Evolutionary conservation across 1,140 invertebrate genomes (phyloP), one percentile per base, ranked within the genome.

Genomic region (Helicoverpa armigera): DNA sequence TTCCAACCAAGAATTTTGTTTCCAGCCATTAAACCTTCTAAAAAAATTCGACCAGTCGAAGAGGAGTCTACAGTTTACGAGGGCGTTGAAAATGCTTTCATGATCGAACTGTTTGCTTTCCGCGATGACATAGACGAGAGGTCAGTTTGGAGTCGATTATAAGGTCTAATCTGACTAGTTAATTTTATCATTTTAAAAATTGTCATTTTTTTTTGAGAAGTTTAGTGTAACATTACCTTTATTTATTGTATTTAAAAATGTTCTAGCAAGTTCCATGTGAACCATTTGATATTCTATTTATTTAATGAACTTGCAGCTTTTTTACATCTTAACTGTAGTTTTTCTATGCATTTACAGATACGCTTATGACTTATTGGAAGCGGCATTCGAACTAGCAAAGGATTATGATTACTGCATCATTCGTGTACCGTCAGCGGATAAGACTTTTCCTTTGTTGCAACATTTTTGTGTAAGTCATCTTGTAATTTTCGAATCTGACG

Each of bases 381-480:
- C 96, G n/a, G 96, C 96, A 4, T 97, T 97, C 90, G 96, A 97
- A 80, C 90, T 96, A 76, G 97, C 96, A 89, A 96, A 96, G 2
- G 92, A 96, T 48, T 90, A 95, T 54, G 96, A 97, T 56, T 97
- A 97, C 83, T 96, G 96, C 84, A 89, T 97, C 50, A 95, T 97
- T 29, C 95, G 96, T 2, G 88, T 97, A 1, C 97, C 97, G 1
- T 95, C 95, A 78, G 92, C 92, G 3, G 94, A 95, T 11, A 95
- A 95, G 13, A 95, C 95, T 78, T 96, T 96, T 81, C 92, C 95
- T 2, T 92, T 97, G 3, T 90, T 97, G 12, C 92, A 96, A 84
- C 92, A 96, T 88, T 97, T 97, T 92, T 94, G 95, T 90, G 96
- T 97, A 94, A 92, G 88, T 83, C 29, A 65, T 11, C 76, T 18